Percentiles rank a stretch among this genome's conserved stretches.
Conservation (phyloP, 1,140 invertebrate species). For the Coboldia fuscipes region DNA sequence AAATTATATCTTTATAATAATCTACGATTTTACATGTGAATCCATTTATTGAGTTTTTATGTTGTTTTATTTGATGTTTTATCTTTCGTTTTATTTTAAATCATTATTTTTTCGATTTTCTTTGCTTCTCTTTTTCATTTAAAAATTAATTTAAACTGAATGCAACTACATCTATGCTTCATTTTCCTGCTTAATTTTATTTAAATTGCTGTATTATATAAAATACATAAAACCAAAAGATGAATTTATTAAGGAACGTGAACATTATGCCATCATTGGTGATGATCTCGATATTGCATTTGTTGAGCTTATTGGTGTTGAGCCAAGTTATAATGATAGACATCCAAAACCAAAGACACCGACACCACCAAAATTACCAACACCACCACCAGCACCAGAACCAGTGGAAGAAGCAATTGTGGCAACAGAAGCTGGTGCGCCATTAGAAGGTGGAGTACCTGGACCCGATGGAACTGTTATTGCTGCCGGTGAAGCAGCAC, state of each 20-base stretch:
- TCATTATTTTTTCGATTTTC: background rate
- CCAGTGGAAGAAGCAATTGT: constrained; percentile 17
- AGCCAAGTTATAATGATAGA: constrained; percentile 23
- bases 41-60: background rate
- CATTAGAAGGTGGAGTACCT: constrained; percentile 11
- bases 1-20: no score
- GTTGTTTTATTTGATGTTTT: background rate
- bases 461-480: constrained; percentile 8
- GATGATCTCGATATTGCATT: constrained; percentile 96
- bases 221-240: constrained; percentile 50
- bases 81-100: background rate
- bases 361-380: constrained; percentile 18
- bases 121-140: no score
- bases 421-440: constrained; percentile 10
- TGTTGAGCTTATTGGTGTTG: constrained; percentile 56
- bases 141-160: no score
- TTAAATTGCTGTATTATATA: no score
- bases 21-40: no score
- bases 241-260: constrained; percentile 94
- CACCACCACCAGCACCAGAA: constrained; percentile 13
- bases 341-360: constrained; percentile 18
- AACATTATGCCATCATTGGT: constrained; percentile 93
- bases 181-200: no score
- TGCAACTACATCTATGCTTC: no score
- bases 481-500: constrained; percentile 12